phyloP scores from a whole-genome alignment of 2,888 invertebrate species.

The Ochlodes sylvanus region DNA sequence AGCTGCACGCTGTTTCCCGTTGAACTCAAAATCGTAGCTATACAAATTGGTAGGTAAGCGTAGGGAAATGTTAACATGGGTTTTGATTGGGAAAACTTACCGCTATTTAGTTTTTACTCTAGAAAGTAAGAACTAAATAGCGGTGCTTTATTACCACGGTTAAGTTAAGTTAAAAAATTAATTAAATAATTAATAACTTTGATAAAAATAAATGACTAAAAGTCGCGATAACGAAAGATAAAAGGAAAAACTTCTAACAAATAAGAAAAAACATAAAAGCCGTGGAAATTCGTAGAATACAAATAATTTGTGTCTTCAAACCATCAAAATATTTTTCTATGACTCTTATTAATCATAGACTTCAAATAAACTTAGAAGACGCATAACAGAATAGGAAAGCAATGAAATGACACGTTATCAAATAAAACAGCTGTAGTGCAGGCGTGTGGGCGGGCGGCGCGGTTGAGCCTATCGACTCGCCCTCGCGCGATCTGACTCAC shows the following conservation, averaged over 20 bases:
- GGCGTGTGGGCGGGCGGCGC: conserved; percentile 71
- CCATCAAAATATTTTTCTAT: neutral
- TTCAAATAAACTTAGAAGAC: conserved; percentile 6
- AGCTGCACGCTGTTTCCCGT: conserved; percentile 1
- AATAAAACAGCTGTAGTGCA: conserved; percentile 79
- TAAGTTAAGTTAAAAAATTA: neutral
- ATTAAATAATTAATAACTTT: neutral
- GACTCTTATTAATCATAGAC: neutral
- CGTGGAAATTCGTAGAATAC: neutral
- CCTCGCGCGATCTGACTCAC: conserved; percentile 71
- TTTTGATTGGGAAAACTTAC: too few species aligned
- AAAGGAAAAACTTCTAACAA: neutral
- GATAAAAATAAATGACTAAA: neutral
- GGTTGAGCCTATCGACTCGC: conserved; percentile 68
- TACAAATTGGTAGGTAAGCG: neutral
- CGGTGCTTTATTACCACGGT: neutral
- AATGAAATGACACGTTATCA: conserved; percentile 62
- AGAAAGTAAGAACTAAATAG: too few species aligned
- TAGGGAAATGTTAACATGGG: too few species aligned
- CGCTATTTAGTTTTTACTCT: too few species aligned
- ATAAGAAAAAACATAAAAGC: neutral
- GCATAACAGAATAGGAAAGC: conserved; percentile 35
- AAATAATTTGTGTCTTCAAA: neutral
- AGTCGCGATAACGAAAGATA: too few species aligned
- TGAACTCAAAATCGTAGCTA: conserved; percentile 1